Evolutionary conservation across 2,888 invertebrate species (phyloP), one percentile per base, ranked within the genome.

Genomic region (Julus scanicus): DNA sequence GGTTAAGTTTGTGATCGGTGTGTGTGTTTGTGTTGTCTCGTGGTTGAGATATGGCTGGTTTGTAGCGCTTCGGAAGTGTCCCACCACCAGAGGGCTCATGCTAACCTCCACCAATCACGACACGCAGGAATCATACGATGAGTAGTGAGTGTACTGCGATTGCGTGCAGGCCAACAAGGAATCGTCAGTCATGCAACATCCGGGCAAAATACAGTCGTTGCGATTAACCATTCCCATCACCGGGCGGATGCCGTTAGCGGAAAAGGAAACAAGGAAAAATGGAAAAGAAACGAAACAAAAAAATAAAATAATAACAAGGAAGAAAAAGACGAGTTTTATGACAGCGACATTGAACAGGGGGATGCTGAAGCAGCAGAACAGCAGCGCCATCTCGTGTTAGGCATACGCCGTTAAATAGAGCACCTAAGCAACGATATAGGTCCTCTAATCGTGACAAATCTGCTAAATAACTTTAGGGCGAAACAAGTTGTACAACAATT

Each of bases 81-180:
- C 84, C 84, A 84, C 84, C 84, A 84, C 84, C 48, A 84, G 84
- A 84, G 84, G 84, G 84, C 84, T 40, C 84, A 84, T 87, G 80
- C 71, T 80, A 63, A 40, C 87, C 87, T 87, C 48, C 87, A 87
- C 87, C 80, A 87, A 87, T 87, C 87, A 87, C 87, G 80, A 44
- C 63, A 87, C 80, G 57, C 57, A 86, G 39, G 57, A 86, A 29
- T 53, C 57, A 86, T 49, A 53, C 53, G 87, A 29, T 86, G 86
- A 39, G 49, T 20, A 86, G 49, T 53, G 57, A 86, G 49, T 86
- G 86, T 49, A 49, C 84, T 84, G 87, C 49, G 84, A 88, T 88
- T 88, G 88, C 88, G 88, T 85, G 88, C 85, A 86, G 57, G 57
- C 86, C 88, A 88, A 88, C 88, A 85, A 85, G 85, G 17, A 53